Evolutionary conservation across 2,888 invertebrate species (phyloP).

Genomic region (Adelognathus sp.): DNA sequence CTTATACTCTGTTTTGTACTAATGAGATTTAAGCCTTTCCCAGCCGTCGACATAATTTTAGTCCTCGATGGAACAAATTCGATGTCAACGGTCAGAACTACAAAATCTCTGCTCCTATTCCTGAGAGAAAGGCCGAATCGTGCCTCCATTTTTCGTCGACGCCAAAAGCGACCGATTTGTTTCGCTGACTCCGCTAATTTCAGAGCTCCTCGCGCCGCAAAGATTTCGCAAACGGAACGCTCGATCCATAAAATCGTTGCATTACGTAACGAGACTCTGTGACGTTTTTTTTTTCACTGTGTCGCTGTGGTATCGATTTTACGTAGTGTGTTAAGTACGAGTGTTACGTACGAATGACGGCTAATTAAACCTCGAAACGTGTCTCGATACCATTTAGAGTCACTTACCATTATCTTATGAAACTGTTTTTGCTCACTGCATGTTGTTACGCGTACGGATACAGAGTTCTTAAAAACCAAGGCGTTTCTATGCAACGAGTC

Average conservation of each 20-base stretch:
- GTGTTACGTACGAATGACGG: constrained; percentile 58
- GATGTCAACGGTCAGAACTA: background rate
- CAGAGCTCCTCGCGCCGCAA: background rate
- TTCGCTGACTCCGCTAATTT: constrained; percentile 25
- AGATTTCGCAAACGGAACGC: constrained; percentile 9
- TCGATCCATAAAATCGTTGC: constrained; percentile 6
- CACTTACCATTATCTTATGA: constrained; percentile 42
- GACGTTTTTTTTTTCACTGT: background rate
- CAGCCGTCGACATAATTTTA: too few relatives aligned
- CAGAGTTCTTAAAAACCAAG: background rate
- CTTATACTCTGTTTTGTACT: too few relatives aligned
- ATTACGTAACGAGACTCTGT: constrained; percentile 1
- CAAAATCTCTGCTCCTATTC: background rate
- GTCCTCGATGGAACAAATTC: background rate
- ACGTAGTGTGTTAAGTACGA: constrained; percentile 7
- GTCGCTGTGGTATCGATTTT: constrained; percentile 8
- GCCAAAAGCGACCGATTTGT: background rate
- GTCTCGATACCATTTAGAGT: constrained; percentile 23
- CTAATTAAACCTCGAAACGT: constrained; percentile 59
- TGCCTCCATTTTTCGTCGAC: background rate
- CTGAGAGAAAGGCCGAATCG: background rate
- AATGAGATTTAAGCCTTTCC: too few relatives aligned
- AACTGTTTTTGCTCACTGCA: constrained; percentile 46
- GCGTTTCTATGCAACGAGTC: background rate
- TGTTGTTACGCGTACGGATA: constrained; percentile 25